Evolutionary conservation across 1,140 invertebrate species (phyloP), one percentile per base, ranked within the genome.

Genomic region (Diachasma alloeum): DNA sequence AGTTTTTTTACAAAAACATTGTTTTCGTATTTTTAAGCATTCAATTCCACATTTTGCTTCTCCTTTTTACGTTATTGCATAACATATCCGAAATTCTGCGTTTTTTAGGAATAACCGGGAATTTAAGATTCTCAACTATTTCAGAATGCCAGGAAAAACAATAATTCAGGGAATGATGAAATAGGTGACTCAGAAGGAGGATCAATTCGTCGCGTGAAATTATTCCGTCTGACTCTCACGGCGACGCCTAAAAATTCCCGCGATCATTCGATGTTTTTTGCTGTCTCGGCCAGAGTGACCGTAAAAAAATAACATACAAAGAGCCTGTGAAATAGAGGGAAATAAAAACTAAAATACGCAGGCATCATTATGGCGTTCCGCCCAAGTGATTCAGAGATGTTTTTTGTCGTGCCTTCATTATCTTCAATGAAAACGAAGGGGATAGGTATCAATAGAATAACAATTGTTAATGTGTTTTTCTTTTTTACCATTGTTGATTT

Each of bases 281-380:
- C n/a, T 19, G 59, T 63, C 59, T 26, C 4, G 63, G 63, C 42
- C 42, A 63, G 59, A 67, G 19, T 26, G 68, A 37, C 31, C 37
- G 48, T 71, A 36, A 78, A 78, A 76, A 82, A 81, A 48, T 76
- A 46, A 74, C 77, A 75, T 63, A 42, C 69, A 73, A 70, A 75
- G 42, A 48, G 46, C 24, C 9, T 69, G 17, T 70, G 48, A 74
- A 46, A 44, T n/a, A 36, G 24, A n/a, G 22, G 9, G 46, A 59
- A 75, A 71, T 31, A 76, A 74, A 77, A 78, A 53, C 4, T 53
- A 8, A 78, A 69, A 76, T 74, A n/a, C 66, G 39, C 70, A 31
- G 39, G 67, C 68, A 66, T 70, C 74, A 80, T 80, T 80, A 78
- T 77, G 75, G 69, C 69, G 72, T 80, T 80, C 72, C 79, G 77